Conservation (phyloP, 2,888 invertebrate species). For the Amphiduros pacificus region DNA sequence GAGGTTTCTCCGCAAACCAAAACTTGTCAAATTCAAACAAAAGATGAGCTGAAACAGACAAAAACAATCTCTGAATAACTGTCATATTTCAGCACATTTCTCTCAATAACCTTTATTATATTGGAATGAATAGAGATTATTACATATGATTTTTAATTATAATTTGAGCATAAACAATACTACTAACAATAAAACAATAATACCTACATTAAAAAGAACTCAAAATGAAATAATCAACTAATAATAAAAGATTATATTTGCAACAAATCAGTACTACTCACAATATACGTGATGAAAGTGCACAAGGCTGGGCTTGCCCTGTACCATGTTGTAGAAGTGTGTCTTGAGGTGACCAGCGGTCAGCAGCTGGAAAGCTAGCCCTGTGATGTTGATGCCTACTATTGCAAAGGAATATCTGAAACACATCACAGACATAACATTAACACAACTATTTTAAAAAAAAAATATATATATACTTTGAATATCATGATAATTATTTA, state of each 20-base stretch:
- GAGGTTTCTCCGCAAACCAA: conserved; percentile 90
- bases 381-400: conserved; percentile 89
- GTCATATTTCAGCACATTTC: too few species aligned
- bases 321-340: conserved; percentile 83
- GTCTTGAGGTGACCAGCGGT: conserved; percentile 82
- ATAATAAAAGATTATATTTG: background rate
- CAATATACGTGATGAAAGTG: conserved; percentile 93
- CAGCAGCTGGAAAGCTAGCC: conserved; percentile 82
- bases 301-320: conserved; percentile 48
- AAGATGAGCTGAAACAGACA: conserved; percentile 67
- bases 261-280: conserved; percentile 43
- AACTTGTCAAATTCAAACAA: conserved; percentile 93
- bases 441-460: too few species aligned
- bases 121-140: too few species aligned
- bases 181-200: too few species aligned
- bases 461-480: too few species aligned
- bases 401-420: conserved; percentile 64
- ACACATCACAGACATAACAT: background rate
- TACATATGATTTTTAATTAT: too few species aligned
- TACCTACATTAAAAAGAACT: too few species aligned
- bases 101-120: too few species aligned
- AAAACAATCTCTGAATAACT: background rate
- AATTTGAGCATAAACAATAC: too few species aligned
- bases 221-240: background rate
- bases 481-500: background rate